These are phyloP conservation scores for Drosophila ezoana DNA, from an alignment of 2,888 invertebrate genomes.

Conservation along the genomic window DNA sequence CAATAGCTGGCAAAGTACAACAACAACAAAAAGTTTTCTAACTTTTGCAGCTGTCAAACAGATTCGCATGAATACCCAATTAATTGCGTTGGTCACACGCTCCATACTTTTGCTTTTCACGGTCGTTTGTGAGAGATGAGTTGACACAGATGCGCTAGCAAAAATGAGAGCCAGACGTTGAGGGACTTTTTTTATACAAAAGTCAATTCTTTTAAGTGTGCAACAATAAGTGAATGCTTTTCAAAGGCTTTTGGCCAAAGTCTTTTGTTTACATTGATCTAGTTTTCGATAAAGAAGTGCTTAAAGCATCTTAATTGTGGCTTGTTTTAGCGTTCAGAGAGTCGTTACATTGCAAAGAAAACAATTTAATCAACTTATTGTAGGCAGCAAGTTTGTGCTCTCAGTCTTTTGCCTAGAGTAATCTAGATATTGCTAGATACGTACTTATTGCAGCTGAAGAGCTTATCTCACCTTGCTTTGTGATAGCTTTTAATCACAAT, in stretches of 20 bases:
- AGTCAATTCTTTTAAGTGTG: no score
- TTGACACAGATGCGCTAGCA: slow-evolving; percentile 24
- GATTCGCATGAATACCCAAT: slow-evolving; percentile 69
- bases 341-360: not conserved
- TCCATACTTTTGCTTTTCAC: slow-evolving; percentile 73
- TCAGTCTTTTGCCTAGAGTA: not conserved
- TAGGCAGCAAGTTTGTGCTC: not conserved
- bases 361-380: no score
- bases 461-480: slow-evolving; percentile 1
- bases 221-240: no score
- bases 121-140: slow-evolving; percentile 67
- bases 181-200: not conserved
- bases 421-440: slow-evolving; percentile 12
- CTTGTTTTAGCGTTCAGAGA: not conserved
- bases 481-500: not conserved
- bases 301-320: no score
- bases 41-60: slow-evolving; percentile 48
- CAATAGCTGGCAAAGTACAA: slow-evolving; percentile 49
- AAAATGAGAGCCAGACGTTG: slow-evolving; percentile 13
- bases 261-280: no score
- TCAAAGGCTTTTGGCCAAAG: no score
- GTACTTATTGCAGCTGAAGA: not conserved
- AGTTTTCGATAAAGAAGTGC: no score
- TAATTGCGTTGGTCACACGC: slow-evolving; percentile 77
- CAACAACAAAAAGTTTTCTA: slow-evolving; percentile 42